Evolutionary conservation across 1,140 invertebrate species (phyloP), one percentile per base, ranked within the genome.

Genomic region (Popillia japonica): DNA sequence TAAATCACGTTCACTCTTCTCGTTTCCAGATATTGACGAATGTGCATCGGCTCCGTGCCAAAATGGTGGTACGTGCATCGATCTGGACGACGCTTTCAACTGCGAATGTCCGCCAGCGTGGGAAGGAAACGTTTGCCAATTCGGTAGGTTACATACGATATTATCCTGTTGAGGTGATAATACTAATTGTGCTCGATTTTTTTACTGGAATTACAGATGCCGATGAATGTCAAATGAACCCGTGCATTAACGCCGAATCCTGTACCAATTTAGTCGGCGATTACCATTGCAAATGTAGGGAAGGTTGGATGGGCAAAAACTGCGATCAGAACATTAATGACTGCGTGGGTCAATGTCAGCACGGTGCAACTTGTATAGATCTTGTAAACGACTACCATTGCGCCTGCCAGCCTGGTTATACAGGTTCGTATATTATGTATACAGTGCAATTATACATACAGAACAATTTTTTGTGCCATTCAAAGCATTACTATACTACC

Each of bases 241-340:
- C 94, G 14, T 96, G 95, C 87, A 93, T 95, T 78, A 96, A 96
- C 87, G 94, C 94, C 0, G 88, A 92, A 40, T 91, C 93, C 9
- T 96, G 95, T 86, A 90, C 92, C 82, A 96, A 96, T 87, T 87
- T 93, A 40, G 91, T 91, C 2, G 96, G 96, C 0, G 94, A 95
- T 76, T 98, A 96, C 86, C 89, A 90, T 83, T 98, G 95, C 86
- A 88, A 92, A 81, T 94, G 94, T 86, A 88, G 92, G 48, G 91
- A 92, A 73, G 96, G 97, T 23, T 99, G 97, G 94, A 93, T 92
- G 7, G 96, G 92, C 20, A 93, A 94, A 85, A 93, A 94, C 81
- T 98, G 96, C 88, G 93, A 94, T 81, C 91, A 93, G 82, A 96
- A 97, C 86, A 96, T 97, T 84, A 92, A 96, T 86, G 94, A 94